A percentile compares a stretch with the other conserved stretches of the same genome.
These are phyloP conservation scores for Plestiodon gilberti DNA, from an alignment of 2,113 vertebrate species.

Conservation along the genomic window DNA sequence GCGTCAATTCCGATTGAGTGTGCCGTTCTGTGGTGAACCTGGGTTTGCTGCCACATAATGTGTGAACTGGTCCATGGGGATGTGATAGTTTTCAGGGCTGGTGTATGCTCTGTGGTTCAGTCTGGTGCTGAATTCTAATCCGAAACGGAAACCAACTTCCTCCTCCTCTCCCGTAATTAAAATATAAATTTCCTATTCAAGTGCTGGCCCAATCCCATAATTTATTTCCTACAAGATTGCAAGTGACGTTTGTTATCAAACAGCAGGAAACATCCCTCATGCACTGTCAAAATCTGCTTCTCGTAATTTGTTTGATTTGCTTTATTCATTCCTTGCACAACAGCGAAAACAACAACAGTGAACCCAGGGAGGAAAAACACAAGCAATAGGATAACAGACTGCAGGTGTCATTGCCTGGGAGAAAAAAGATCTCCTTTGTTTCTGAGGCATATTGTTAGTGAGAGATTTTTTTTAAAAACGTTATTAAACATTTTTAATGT, in stretches of 20 bases:
- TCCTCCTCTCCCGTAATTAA: background rate
- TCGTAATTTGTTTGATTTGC: background rate
- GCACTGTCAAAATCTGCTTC: slow-evolving; percentile 21
- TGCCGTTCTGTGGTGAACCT: background rate
- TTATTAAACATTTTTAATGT: background rate
- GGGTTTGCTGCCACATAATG: background rate
- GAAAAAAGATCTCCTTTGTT: slow-evolving; percentile 34
- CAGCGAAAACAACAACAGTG: background rate
- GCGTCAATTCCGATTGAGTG: background rate
- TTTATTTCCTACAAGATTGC: slow-evolving; percentile 44
- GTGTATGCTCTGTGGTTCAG: background rate
- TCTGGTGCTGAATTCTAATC: slow-evolving; percentile 20
- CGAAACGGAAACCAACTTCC: slow-evolving; percentile 39
- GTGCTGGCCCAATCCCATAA: background rate
- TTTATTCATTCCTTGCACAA: slow-evolving; percentile 5
- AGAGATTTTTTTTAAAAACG: background rate
- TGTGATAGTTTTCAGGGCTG: background rate
- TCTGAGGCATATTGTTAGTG: slow-evolving; percentile 28
- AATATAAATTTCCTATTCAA: background rate
- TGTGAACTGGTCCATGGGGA: background rate
- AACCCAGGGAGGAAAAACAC: background rate
- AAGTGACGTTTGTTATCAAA: slow-evolving; percentile 42
- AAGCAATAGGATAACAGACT: slow-evolving; percentile 24
- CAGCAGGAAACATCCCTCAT: slow-evolving; percentile 47
- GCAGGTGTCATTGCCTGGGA: background rate